phyloP scores from a whole-genome alignment of 2,113 vertebrate species.

The Corydoras sp. region DNA sequence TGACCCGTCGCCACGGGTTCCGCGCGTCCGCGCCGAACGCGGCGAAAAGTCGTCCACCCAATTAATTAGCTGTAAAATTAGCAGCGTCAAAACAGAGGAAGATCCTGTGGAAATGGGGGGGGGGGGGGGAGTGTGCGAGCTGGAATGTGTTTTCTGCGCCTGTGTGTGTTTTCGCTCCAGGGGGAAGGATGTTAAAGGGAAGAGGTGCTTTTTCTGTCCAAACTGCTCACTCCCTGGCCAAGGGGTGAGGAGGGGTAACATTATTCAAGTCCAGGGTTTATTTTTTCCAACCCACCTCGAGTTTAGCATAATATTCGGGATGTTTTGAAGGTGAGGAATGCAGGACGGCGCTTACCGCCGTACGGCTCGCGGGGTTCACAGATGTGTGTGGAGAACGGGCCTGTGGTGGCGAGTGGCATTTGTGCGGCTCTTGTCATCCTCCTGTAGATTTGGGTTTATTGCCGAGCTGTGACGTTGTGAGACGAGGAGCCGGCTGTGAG shows the following conservation, averaged over 20 bases:
- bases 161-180: constrained; percentile 22
- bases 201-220: constrained; percentile 62
- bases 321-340: neutral
- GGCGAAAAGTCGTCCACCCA: constrained; percentile 43
- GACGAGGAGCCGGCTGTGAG: constrained; percentile 17
- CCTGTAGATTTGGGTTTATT: constrained; percentile 38
- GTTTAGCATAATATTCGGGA: constrained; percentile 21
- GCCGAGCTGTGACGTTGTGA: constrained; percentile 24
- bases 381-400: neutral
- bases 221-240: constrained; percentile 55
- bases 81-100: constrained; percentile 61
- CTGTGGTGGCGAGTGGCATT: constrained; percentile 34
- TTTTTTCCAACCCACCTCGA: constrained; percentile 53
- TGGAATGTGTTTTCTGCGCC: constrained; percentile 48
- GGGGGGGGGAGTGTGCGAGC: constrained; percentile 47
- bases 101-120: constrained; percentile 57
- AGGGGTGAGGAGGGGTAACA: constrained; percentile 62
- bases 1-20: neutral
- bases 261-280: constrained; percentile 33
- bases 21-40: constrained; percentile 21
- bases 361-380: constrained; percentile 1
- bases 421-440: constrained; percentile 16
- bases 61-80: constrained; percentile 52
- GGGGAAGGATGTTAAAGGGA: constrained; percentile 52
- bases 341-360: neutral